Conservation (phyloP, 1,140 invertebrate species). For the Doryteuthis pealeii region DNA sequence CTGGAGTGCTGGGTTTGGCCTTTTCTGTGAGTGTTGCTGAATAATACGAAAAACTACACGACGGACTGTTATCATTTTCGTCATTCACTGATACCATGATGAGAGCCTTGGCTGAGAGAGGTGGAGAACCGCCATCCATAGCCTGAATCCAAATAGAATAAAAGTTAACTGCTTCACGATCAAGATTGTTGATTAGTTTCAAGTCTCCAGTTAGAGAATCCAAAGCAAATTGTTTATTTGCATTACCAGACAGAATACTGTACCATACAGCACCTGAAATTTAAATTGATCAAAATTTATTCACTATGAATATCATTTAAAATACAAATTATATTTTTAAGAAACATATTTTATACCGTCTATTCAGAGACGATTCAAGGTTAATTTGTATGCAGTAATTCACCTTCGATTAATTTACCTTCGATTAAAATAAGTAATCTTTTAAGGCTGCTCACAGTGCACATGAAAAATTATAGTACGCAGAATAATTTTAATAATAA, state of each 20-base stretch:
- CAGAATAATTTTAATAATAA: no score
- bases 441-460: no score
- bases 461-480: no score
- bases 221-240: conserved; percentile 69
- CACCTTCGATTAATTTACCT: no score
- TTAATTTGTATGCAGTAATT: no score
- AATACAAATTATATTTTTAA: no score
- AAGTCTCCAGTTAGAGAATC: conserved; percentile 81
- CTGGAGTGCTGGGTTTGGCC: conserved; percentile 15
- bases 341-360: no score
- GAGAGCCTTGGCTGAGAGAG: conserved; percentile 23
- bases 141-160: conserved; percentile 36
- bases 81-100: conserved; percentile 35
- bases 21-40: conserved; percentile 22
- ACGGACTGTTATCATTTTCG: conserved; percentile 39
- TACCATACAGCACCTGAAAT: conserved; percentile 80
- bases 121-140: conserved; percentile 32
- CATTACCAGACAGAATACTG: conserved; percentile 66
- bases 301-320: no score
- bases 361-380: no score
- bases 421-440: no score
- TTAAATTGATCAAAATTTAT: not conserved
- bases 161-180: not conserved
- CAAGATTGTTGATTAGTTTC: conserved; percentile 47
- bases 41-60: conserved; percentile 27